Percentiles rank a stretch among this genome's conserved stretches.
Conservation (phyloP, 2,888 invertebrate genomes). For the Lissocephala sabroskyi region DNA sequence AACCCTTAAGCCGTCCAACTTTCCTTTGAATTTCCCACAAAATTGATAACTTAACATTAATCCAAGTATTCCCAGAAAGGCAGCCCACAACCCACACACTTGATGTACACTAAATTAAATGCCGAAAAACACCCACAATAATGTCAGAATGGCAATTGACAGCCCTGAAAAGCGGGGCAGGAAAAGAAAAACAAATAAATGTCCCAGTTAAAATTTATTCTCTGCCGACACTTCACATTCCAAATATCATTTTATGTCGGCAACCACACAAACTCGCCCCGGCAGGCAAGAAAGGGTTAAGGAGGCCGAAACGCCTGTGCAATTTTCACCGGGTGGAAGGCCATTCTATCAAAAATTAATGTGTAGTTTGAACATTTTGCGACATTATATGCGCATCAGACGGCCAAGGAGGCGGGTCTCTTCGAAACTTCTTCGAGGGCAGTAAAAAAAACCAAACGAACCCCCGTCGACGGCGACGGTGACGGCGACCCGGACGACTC, state of each 20-base stretch:
- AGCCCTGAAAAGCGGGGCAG: no score
- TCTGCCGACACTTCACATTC: slow-evolving; percentile 14
- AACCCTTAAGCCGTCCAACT: no score
- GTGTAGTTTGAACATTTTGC: slow-evolving; percentile 57
- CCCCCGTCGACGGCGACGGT: slow-evolving; percentile 50
- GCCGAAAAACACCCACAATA: slow-evolving; percentile 22
- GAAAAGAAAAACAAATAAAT: background rate
- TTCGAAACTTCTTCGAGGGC: slow-evolving; percentile 29
- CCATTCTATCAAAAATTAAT: slow-evolving; percentile 61
- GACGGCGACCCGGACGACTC: slow-evolving; percentile 34
- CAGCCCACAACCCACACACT: no score
- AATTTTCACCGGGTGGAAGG: slow-evolving; percentile 43
- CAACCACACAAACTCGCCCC: no score
- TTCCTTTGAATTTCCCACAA: no score
- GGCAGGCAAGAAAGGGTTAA: no score
- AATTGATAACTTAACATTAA: no score
- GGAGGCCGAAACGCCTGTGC: no score
- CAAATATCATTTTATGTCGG: slow-evolving; percentile 19
- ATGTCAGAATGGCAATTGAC: slow-evolving; percentile 18
- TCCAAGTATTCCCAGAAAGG: no score
- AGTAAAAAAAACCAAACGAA: slow-evolving; percentile 47
- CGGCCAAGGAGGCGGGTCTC: slow-evolving; percentile 38
- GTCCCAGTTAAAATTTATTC: background rate
- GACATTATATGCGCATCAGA: slow-evolving; percentile 53
- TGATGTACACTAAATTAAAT: slow-evolving; percentile 14